Base-by-base conservation (phyloP, 2,888 invertebrate genomes). In the Drosophila merina region DNA sequence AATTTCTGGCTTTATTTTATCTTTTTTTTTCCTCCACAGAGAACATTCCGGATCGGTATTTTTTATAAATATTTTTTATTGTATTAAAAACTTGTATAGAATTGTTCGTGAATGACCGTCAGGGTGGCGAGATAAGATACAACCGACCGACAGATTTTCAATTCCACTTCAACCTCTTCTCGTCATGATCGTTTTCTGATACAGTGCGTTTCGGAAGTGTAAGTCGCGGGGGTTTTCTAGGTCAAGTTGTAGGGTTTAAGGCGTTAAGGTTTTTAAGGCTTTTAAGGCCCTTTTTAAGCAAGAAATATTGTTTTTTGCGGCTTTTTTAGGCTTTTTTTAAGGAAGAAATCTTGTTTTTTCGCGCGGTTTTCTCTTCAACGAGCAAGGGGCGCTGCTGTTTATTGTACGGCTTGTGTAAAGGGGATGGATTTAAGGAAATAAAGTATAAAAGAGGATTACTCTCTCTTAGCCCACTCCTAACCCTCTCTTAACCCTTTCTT, bases 1-100 rank as follows among this genome's bases (percentile, higher is more conserved):
- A 58, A 60, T 60, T 58, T 58, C 38, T 58, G 60, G 8, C n/a
- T 31, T 60, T 40, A 59, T 20, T 40, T 60, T 48, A 58, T 60
- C 60, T 60, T 40, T 48, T 58, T 6, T 36, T 36, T n/a, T 36
- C 6, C 12, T 36, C 31, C 9, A 33, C 31, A 7, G 9, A 10
- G 10, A 9, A 10, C 31, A 10, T 10, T 47, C 45, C 60, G 20
- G 20, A 30, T 30, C 25, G 59, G 47, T 59, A 45, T 47, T 42
- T 44, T 4, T 28, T 4, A 28, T 28, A 28, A 2, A 14, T 40
- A 31, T 5, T 8, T 40, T 38, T 20, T 20, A 20, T 20, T 20
- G 20, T 20, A 20, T 20, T 38, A 38, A 8, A 12, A 56, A 20
- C 20, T 25, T 56, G 48, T 48, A 10, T 44, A 44, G 4, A 9